Evolutionary conservation across 2,797 vertebrate species (phyloP).

Genomic region (Spinus olivaceus): DNA sequence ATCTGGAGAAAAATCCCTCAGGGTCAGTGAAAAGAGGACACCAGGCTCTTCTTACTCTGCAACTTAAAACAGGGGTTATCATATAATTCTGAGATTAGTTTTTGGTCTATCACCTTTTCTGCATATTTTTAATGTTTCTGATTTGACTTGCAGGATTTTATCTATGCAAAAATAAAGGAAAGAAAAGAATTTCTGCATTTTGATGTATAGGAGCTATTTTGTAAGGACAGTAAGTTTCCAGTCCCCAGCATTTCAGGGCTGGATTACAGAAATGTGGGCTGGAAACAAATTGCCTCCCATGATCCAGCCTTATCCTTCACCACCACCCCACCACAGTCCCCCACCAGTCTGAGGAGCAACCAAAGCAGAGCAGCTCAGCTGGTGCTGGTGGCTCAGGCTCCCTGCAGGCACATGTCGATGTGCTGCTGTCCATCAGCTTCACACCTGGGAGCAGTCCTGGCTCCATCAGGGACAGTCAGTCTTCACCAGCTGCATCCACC

Average conservation of each 20-base stretch:
- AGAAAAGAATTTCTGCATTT: background rate
- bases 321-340: background rate
- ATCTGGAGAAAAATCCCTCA: background rate
- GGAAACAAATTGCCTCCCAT: background rate
- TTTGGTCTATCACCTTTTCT: background rate
- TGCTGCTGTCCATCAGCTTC: background rate
- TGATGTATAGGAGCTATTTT: background rate
- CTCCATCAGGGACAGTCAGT: background rate
- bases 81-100: background rate
- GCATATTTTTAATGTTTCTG: background rate
- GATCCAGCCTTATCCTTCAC: background rate
- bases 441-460: background rate
- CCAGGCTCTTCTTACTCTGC: background rate
- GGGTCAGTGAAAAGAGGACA: background rate
- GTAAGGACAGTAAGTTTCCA: background rate
- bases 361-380: background rate
- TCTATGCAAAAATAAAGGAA: background rate
- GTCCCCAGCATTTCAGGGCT: background rate
- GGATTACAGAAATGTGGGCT: background rate
- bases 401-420: rapidly evolving
- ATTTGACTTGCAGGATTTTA: background rate
- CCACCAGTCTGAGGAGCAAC: background rate
- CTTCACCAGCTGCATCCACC: background rate
- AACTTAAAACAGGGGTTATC: background rate
- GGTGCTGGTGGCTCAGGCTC: background rate